phyloP scores from a whole-genome alignment of 1,140 invertebrate species.

The Drosophila watanabei region DNA sequence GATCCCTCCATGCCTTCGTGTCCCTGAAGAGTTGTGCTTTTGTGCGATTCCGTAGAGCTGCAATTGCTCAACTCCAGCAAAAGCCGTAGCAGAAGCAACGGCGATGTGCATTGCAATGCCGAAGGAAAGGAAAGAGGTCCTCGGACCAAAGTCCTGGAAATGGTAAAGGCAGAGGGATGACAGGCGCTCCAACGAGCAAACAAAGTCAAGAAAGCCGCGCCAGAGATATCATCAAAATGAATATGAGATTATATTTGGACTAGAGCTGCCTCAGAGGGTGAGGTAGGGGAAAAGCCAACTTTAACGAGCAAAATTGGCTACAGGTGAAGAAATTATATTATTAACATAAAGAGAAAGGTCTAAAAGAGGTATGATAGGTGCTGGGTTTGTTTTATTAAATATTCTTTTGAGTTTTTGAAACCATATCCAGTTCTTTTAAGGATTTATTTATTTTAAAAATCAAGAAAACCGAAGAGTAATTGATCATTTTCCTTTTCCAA shows the following conservation, averaged over 20 bases:
- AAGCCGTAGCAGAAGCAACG: background rate
- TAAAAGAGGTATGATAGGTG: background rate
- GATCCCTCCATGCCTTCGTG: constrained; percentile 15
- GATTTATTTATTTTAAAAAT: background rate
- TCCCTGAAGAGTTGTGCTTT: constrained; percentile 73
- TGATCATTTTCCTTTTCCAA: background rate
- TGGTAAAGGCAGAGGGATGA: background rate
- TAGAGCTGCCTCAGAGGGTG: constrained; percentile 13
- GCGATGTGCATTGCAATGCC: constrained; percentile 42
- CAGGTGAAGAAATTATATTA: background rate
- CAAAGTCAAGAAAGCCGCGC: constrained; percentile 57
- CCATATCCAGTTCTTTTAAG: background rate
- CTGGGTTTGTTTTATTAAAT: too few relatives aligned
- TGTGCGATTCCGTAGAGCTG: constrained; percentile 54
- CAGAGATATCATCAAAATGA: constrained; percentile 77
- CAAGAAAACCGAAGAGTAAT: background rate
- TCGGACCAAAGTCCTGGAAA: constrained; percentile 10
- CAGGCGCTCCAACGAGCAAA: constrained; percentile 50
- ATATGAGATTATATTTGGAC: constrained; percentile 79
- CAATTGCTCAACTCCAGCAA: constrained; percentile 77
- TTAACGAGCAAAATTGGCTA: constrained; percentile 15
- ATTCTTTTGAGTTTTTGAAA: background rate
- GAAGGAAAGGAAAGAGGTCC: constrained; percentile 17
- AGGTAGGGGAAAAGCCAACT: background rate
- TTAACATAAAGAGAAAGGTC: background rate